These are phyloP conservation scores for Suillia variegata DNA, from an alignment of 2,888 invertebrate species.

Conservation along the genomic window DNA sequence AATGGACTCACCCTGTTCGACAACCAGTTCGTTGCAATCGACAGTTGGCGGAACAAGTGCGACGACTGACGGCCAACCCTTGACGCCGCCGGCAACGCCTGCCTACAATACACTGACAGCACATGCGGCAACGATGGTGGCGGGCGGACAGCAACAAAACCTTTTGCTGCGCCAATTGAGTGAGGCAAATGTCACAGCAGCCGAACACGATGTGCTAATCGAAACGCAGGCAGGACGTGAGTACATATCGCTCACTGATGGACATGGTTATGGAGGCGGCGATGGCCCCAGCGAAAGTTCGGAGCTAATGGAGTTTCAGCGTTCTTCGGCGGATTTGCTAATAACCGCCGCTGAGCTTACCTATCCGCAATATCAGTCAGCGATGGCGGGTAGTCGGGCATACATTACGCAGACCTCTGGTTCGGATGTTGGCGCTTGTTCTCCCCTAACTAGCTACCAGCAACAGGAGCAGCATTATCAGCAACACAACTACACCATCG, in stretches of 20 bases:
- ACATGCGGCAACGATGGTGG: slow-evolving; percentile 19
- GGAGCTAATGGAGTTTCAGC: slow-evolving; percentile 16
- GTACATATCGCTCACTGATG: slow-evolving; percentile 46
- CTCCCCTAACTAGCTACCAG: not conserved
- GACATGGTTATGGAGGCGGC: slow-evolving; percentile 20
- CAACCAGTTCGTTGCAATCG: slow-evolving; percentile 54
- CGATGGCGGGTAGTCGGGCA: slow-evolving; percentile 9
- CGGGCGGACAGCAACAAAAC: slow-evolving; percentile 24
- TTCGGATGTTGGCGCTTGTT: not conserved
- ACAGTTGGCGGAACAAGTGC: slow-evolving; percentile 36
- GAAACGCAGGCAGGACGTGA: slow-evolving; percentile 46
- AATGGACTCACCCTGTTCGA: slow-evolving; percentile 58
- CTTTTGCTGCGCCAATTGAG: slow-evolving; percentile 45
- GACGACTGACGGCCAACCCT: slow-evolving; percentile 40
- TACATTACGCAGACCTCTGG: slow-evolving; percentile 24
- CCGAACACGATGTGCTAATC: slow-evolving; percentile 46
- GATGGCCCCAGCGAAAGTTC: slow-evolving; percentile 10
- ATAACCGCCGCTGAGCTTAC: not conserved
- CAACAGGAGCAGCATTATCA: slow-evolving; percentile 11
- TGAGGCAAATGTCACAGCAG: slow-evolving; percentile 34
- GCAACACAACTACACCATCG: slow-evolving; percentile 21
- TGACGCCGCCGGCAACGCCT: slow-evolving; percentile 60
- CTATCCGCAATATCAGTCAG: slow-evolving; percentile 1
- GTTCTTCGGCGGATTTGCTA: not conserved
- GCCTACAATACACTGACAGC: slow-evolving; percentile 28